Evolutionary conservation across 2,888 invertebrate species (phyloP).

Genomic region (Andrena bicolor): DNA sequence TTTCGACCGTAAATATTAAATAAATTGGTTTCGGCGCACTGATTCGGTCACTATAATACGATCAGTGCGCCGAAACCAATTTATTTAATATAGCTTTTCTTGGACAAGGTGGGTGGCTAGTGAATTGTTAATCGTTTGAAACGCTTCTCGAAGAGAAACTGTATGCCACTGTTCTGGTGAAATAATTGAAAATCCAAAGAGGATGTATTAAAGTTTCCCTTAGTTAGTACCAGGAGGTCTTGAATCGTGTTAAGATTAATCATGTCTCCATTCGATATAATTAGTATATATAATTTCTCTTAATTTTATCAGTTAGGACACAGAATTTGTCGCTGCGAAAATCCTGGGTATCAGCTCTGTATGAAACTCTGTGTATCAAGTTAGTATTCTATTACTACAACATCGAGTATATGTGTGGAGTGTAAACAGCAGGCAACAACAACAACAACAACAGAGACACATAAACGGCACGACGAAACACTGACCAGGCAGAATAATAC

Average conservation of each 20-base stretch:
- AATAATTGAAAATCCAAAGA: not conserved
- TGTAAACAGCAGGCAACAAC: not conserved
- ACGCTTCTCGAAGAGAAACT: no score
- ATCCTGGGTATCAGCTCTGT: not conserved
- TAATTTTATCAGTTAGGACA: not conserved
- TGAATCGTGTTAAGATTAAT: constrained; percentile 11
- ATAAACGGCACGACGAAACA: not conserved
- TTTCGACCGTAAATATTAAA: no score
- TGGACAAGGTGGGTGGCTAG: no score
- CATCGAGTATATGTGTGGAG: not conserved
- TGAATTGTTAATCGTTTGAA: no score
- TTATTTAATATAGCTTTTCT: no score
- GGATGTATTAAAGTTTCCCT: not conserved
- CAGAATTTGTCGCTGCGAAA: not conserved
- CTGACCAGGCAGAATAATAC: not conserved
- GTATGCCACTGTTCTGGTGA: no score
- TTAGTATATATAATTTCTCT: not conserved
- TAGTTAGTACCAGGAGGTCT: not conserved
- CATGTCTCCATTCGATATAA: not conserved
- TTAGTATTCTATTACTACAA: not conserved
- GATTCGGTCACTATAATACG: no score
- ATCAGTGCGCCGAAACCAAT: no score
- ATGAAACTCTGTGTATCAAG: not conserved
- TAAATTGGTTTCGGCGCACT: no score
- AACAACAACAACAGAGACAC: not conserved